These are phyloP conservation scores for Lasioglossum villosulum DNA, from an alignment of 2,888 invertebrate genomes.

Conservation along the genomic window DNA sequence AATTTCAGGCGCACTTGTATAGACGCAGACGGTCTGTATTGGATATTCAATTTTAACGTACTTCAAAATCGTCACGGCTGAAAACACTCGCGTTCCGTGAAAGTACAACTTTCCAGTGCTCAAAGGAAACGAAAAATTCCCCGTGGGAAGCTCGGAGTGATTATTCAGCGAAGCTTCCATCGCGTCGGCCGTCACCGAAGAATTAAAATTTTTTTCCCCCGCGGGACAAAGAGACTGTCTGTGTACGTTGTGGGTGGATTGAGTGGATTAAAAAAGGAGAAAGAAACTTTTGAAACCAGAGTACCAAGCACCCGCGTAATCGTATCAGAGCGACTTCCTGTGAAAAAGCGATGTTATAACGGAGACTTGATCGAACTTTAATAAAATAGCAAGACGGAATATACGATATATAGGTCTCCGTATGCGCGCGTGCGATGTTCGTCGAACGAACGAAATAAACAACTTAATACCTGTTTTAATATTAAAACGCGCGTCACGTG, in stretches of 20 bases:
- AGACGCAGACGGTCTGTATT: neutral
- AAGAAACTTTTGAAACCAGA: neutral
- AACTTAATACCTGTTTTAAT: neutral
- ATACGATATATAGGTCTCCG: neutral
- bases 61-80: neutral
- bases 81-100: neutral
- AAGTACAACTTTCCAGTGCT: neutral
- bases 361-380: conserved; percentile 32
- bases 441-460: conserved; percentile 21
- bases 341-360: conserved; percentile 21
- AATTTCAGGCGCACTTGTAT: neutral
- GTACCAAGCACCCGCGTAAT: too few relatives aligned
- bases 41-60: conserved; percentile 13
- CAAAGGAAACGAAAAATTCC: neutral
- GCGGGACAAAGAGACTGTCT: conserved; percentile 19
- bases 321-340: conserved; percentile 14
- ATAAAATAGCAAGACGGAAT: conserved; percentile 12
- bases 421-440: neutral
- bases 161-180: conserved; percentile 21
- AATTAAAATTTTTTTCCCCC: conserved; percentile 45
- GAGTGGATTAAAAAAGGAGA: neutral
- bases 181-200: conserved; percentile 16
- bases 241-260: neutral
- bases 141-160: conserved; percentile 21
- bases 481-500: conserved; percentile 14